These are phyloP conservation scores for Tiaroga cobitis DNA, from an alignment of 2,797 vertebrate genomes.

Conservation along the genomic window DNA sequence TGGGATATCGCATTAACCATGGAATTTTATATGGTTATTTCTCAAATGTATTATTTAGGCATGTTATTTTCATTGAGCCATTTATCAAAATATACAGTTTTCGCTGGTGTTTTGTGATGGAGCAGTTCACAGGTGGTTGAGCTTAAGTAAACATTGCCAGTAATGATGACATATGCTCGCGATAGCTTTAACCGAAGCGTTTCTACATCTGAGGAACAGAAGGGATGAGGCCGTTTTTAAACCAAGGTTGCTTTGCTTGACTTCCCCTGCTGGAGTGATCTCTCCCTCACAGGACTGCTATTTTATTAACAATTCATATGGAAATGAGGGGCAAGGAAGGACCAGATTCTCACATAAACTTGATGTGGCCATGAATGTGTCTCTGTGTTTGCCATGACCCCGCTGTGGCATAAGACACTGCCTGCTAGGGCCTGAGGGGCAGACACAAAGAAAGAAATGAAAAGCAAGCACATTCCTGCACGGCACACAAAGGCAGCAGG, in stretches of 20 bases:
- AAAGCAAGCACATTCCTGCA: conserved; percentile 85
- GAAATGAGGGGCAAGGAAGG: conserved; percentile 91
- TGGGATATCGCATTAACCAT: not conserved
- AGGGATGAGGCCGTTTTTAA: conserved; percentile 40
- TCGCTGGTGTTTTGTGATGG: conserved; percentile 12
- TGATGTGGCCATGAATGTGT: conserved; percentile 95
- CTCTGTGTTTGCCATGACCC: conserved; percentile 94
- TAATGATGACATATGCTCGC: conserved; percentile 27
- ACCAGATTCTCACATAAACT: conserved; percentile 98
- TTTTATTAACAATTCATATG: conserved; percentile 97
- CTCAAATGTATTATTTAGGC: not conserved
- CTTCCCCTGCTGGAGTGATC: conserved; percentile 80
- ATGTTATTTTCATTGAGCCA: not conserved
- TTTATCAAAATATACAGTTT: not conserved
- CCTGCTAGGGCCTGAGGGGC: conserved; percentile 75
- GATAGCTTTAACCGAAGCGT: not conserved
- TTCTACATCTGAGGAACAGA: conserved; percentile 10
- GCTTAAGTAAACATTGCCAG: conserved; percentile 16
- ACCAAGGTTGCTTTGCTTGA: conserved; percentile 47
- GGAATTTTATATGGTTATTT: not conserved
- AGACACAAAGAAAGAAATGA: conserved; percentile 77
- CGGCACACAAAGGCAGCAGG: conserved; percentile 50
- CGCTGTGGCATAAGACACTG: conserved; percentile 89
- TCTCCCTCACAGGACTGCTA: conserved; percentile 84
- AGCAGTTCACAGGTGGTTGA: not conserved